A percentile compares a stretch with the other conserved stretches of the same genome.
Evolutionary conservation across 2,113 vertebrate species (phyloP).

Genomic region (Petroica traversi): DNA sequence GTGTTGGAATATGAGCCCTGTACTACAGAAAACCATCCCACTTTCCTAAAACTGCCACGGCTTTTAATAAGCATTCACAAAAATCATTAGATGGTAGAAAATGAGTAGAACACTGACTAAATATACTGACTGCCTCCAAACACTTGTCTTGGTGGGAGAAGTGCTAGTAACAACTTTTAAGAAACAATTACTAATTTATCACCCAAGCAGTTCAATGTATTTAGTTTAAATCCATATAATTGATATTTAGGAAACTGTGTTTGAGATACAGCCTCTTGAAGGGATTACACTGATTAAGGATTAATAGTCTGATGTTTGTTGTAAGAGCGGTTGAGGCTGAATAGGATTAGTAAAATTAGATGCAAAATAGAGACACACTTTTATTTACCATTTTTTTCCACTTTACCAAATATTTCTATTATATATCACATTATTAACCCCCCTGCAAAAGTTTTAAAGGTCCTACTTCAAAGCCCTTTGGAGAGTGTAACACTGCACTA

Average conservation of each 20-base stretch:
- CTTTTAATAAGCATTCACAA: not conserved
- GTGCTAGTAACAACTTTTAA: not conserved
- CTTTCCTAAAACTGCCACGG: not conserved
- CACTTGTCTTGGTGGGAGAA: not conserved
- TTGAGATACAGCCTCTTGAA: conserved; percentile 68
- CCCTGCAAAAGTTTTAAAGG: not conserved
- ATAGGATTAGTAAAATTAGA: conserved; percentile 67
- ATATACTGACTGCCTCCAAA: not conserved
- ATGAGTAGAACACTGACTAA: not conserved
- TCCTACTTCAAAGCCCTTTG: not conserved
- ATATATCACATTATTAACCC: not conserved
- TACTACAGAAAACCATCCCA: not conserved
- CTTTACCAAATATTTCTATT: conserved; percentile 56
- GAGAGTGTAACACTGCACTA: not conserved
- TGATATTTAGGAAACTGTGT: conserved; percentile 68
- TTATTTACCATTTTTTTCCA: conserved; percentile 41
- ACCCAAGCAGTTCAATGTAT: conserved; percentile 30
- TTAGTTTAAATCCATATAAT: conserved; percentile 72
- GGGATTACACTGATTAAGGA: conserved; percentile 70
- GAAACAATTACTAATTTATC: conserved; percentile 38
- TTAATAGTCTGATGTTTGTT: conserved; percentile 72
- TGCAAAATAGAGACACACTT: conserved; percentile 41
- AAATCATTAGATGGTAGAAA: not conserved
- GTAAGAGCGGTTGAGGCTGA: conserved; percentile 54
- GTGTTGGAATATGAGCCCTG: not conserved